Conservation (phyloP, 1,140 invertebrate genomes). For the Nixonia krombeini region DNA sequence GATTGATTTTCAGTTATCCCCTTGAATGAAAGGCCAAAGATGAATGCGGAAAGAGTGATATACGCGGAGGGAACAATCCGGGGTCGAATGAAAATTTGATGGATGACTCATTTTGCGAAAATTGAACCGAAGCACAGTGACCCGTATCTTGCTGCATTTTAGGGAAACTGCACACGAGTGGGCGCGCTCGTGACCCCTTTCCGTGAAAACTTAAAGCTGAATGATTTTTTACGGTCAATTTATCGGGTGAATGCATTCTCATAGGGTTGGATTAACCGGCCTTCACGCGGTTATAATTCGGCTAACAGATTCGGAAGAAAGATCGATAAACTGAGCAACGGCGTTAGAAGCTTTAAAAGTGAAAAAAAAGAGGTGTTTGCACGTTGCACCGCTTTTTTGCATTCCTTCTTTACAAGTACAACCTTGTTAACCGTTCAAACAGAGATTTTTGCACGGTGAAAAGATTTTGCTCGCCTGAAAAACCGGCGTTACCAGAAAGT, state of each 20-base stretch:
- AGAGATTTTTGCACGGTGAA: too few relatives aligned
- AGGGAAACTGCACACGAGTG: conserved; percentile 3
- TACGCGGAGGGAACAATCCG: not conserved
- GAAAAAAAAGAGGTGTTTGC: too few relatives aligned
- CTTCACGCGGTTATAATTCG: conserved; percentile 40
- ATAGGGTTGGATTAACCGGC: conserved; percentile 36
- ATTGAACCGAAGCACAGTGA: not conserved
- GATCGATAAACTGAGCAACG: conserved; percentile 27
- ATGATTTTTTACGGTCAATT: conserved; percentile 32
- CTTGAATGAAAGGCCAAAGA: too few relatives aligned
- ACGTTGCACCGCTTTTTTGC: too few relatives aligned
- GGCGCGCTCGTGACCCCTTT: conserved; percentile 8
- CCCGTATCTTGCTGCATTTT: not conserved
- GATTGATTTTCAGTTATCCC: too few relatives aligned
- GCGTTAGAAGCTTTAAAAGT: too few relatives aligned
- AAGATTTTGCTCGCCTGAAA: too few relatives aligned
- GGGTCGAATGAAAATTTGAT: not conserved
- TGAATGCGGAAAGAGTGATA: not conserved
- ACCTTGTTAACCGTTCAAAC: too few relatives aligned
- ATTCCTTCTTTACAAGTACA: too few relatives aligned
- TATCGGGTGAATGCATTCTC: conserved; percentile 28
- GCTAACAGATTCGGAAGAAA: conserved; percentile 35
- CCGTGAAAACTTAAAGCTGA: conserved; percentile 21
- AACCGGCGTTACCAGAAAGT: too few relatives aligned
- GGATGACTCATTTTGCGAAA: not conserved